A percentile compares a stretch with the other conserved stretches of the same genome.
phyloP scores from a whole-genome alignment of 2,113 vertebrate species.

The Mus musculus region DNA sequence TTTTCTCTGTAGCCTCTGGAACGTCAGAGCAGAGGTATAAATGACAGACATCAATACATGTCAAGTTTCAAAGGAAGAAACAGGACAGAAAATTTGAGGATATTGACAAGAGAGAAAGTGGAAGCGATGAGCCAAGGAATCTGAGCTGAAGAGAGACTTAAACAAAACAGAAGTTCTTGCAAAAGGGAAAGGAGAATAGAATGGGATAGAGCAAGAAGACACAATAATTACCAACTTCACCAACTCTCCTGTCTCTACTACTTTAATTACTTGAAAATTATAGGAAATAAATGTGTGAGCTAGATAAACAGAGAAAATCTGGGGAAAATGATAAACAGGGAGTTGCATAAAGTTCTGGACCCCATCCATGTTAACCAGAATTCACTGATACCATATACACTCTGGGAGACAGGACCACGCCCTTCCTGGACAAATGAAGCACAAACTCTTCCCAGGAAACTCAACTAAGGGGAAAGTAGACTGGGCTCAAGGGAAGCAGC shows the following conservation, averaged over 20 bases:
- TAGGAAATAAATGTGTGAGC: neutral
- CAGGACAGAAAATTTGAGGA: neutral
- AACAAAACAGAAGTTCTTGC: neutral
- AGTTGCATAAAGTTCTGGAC: neutral
- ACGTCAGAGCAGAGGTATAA: neutral
- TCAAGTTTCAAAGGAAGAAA: neutral
- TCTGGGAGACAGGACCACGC: neutral
- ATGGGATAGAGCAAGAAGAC: neutral
- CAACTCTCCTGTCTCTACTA: too few species aligned
- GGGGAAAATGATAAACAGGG: neutral
- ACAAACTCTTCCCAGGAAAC: neutral
- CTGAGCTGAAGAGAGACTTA: neutral
- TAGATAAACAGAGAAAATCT: neutral
- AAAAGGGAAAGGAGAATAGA: neutral
- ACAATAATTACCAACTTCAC: neutral
- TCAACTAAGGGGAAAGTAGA: neutral
- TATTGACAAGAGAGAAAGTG: neutral
- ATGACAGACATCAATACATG: neutral
- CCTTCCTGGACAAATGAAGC: neutral
- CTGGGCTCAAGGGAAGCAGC: neutral
- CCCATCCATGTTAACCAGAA: neutral
- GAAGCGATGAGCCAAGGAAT: neutral
- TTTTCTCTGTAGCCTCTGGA: neutral
- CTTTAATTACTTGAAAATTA: neutral
- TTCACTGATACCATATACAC: neutral